Evolutionary conservation across 2,113 vertebrate genomes (phyloP).

Genomic region (Mesembrinibis cayennensis): DNA sequence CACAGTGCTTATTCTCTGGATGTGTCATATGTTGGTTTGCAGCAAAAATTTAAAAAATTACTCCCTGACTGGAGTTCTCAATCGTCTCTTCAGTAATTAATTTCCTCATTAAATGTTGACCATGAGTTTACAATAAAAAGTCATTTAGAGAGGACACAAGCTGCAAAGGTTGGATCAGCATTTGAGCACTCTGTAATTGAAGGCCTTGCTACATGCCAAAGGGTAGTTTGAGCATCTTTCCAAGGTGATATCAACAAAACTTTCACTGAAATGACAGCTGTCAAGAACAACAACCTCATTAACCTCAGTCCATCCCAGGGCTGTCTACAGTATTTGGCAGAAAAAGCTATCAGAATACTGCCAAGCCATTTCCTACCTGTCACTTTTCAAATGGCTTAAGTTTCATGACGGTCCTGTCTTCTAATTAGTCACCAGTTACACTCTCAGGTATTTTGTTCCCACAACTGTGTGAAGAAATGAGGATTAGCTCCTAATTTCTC

Average conservation of each 20-base stretch:
- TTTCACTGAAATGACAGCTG: not conserved
- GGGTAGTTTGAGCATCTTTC: not conserved
- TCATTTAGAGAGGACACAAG: not conserved
- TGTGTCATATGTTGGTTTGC: not conserved
- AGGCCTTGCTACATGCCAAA: conserved; percentile 2
- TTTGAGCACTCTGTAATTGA: not conserved
- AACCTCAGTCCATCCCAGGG: not conserved
- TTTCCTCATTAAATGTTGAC: conserved; percentile 34
- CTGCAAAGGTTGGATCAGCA: not conserved
- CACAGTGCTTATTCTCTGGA: not conserved
- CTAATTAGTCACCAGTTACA: not conserved
- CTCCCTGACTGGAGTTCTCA: not conserved
- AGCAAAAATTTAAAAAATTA: not conserved
- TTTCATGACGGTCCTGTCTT: not conserved
- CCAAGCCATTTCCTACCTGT: not conserved
- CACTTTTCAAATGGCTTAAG: not conserved
- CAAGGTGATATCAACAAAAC: not conserved
- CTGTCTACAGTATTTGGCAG: not conserved
- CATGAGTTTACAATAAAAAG: conserved; percentile 16
- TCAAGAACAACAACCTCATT: not conserved
- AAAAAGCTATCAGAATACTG: not conserved
- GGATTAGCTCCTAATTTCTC: not conserved
- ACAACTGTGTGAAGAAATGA: not conserved
- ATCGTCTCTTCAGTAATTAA: conserved; percentile 17
- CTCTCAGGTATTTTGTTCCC: not conserved